Conservation (phyloP, 1,140 invertebrate species). For the Rhopalosiphum maidis region DNA sequence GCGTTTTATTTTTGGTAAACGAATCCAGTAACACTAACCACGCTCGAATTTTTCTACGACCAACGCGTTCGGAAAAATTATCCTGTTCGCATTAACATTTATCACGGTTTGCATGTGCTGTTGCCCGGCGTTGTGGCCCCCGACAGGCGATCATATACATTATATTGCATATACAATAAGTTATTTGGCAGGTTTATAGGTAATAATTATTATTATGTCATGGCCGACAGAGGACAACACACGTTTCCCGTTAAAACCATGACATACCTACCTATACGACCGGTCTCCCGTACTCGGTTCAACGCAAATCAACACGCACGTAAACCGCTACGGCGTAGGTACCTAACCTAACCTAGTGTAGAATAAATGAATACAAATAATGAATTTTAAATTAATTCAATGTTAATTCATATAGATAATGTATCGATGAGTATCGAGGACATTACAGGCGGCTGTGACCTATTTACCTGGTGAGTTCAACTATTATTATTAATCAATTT, state of each 20-base stretch:
- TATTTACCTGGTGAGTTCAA: constrained; percentile 7
- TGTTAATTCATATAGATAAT: background rate
- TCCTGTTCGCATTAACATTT: background rate
- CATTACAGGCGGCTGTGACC: background rate
- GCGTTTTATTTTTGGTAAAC: background rate
- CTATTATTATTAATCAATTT: background rate
- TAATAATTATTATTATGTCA: background rate
- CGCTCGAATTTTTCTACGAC: too few relatives aligned
- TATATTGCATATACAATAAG: background rate
- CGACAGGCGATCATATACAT: background rate
- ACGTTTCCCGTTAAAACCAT: background rate
- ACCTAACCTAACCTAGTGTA: background rate
- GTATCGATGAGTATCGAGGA: constrained; percentile 11
- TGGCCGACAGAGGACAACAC: background rate
- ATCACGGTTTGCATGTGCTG: background rate
- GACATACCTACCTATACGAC: background rate
- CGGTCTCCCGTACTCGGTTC: background rate
- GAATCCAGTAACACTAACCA: background rate
- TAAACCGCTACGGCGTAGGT: background rate
- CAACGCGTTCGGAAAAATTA: background rate
- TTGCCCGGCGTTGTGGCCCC: background rate
- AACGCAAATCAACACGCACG: background rate
- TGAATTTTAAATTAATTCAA: constrained; percentile 20
- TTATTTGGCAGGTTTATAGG: background rate
- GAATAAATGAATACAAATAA: background rate